These are phyloP conservation scores for Leucozona laternaria DNA, from an alignment of 2,888 invertebrate species.

Conservation along the genomic window DNA sequence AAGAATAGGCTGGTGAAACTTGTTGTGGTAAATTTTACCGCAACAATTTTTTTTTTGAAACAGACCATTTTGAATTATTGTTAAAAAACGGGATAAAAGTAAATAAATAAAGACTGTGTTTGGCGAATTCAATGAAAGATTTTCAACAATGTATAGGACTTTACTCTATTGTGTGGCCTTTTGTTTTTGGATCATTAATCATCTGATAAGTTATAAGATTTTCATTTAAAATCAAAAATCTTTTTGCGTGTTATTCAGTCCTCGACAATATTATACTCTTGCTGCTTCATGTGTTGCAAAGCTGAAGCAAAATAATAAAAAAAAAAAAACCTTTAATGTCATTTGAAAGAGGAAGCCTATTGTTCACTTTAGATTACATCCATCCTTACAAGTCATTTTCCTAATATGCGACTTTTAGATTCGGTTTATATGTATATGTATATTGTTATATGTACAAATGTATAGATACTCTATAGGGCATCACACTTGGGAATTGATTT, in stretches of 20 bases:
- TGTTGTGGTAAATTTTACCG: too few species aligned
- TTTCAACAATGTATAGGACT: too few species aligned
- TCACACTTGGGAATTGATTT: slow-evolving; percentile 70
- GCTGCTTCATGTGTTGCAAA: background rate
- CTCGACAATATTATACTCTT: background rate
- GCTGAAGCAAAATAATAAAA: background rate
- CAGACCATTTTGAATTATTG: too few species aligned
- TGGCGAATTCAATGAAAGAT: too few species aligned
- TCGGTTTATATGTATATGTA: too few species aligned
- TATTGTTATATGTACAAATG: too few species aligned
- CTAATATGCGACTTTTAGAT: slow-evolving; percentile 8
- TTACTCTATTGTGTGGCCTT: too few species aligned
- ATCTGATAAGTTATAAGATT: background rate
- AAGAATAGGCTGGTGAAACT: too few species aligned
- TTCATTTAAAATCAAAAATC: slow-evolving; percentile 21
- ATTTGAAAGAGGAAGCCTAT: background rate
- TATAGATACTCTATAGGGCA: background rate
- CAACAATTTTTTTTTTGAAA: too few species aligned
- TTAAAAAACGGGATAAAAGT: too few species aligned
- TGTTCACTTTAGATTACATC: slow-evolving; percentile 18
- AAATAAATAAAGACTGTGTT: too few species aligned
- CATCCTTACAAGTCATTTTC: slow-evolving; percentile 14
- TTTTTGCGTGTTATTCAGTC: background rate
- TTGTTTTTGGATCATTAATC: slow-evolving; percentile 9
- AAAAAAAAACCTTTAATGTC: slow-evolving; percentile 2